These are phyloP conservation scores for Drymonia ruficornis DNA, from an alignment of 2,888 invertebrate species.

Conservation along the genomic window DNA sequence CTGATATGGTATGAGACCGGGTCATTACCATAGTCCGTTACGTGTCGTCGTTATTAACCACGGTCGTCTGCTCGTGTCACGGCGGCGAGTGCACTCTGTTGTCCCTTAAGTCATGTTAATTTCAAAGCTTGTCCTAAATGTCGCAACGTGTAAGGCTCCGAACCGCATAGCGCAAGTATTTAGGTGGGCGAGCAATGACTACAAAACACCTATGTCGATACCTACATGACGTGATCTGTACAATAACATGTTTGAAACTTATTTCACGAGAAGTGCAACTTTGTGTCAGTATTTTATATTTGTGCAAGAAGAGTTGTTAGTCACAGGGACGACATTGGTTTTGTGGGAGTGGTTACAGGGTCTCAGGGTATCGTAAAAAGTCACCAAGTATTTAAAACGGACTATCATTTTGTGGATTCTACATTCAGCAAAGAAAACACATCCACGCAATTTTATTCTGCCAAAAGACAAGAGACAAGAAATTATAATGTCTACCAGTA, in stretches of 20 bases:
- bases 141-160: constrained; percentile 62
- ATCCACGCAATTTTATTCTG: not conserved
- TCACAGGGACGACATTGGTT: constrained; percentile 76
- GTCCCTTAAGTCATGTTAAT: constrained; percentile 67
- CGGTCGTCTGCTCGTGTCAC: constrained; percentile 51
- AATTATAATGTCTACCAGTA: constrained; percentile 10
- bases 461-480: not conserved
- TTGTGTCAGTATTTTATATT: constrained; percentile 34
- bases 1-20: constrained; percentile 46
- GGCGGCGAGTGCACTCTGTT: constrained; percentile 46
- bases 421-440: not conserved
- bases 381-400: constrained; percentile 30
- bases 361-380: constrained; percentile 38
- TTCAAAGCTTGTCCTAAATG: constrained; percentile 59
- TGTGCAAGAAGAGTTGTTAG: constrained; percentile 79
- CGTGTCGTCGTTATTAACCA: constrained; percentile 65
- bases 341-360: constrained; percentile 65
- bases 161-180: constrained; percentile 59
- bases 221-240: constrained; percentile 38
- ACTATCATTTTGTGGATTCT: not conserved
- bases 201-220: constrained; percentile 38
- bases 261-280: constrained; percentile 29
- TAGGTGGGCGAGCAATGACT: constrained; percentile 51
- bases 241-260: constrained; percentile 29
- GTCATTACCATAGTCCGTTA: constrained; percentile 67